phyloP scores from a whole-genome alignment of 2,797 vertebrate species.

The Liparis tanakae region DNA sequence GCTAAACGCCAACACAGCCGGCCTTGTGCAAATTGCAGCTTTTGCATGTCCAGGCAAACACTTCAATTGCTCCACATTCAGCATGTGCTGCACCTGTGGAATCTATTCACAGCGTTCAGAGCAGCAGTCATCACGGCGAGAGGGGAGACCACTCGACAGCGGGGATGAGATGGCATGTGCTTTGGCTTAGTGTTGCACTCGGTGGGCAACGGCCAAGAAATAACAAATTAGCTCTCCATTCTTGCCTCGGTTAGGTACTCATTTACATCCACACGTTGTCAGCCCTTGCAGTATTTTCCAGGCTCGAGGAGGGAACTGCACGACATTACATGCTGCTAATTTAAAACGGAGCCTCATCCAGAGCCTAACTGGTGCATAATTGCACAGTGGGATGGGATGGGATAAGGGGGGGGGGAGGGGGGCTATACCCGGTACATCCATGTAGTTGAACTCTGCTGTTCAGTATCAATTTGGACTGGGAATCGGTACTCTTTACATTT shows the following conservation, averaged over 20 bases:
- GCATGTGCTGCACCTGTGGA: slow-evolving; percentile 52
- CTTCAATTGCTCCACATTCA: slow-evolving; percentile 25
- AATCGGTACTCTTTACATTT: neutral
- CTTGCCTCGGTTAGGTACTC: slow-evolving; percentile 43
- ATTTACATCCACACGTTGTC: slow-evolving; percentile 45
- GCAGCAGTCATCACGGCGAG: slow-evolving; percentile 6
- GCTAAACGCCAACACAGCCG: slow-evolving; percentile 44
- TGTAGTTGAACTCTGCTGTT: neutral
- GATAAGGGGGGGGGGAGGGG: too few relatives aligned
- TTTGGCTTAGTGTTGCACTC: slow-evolving; percentile 34
- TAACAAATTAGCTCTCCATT: slow-evolving; percentile 42
- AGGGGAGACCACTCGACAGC: slow-evolving; percentile 46
- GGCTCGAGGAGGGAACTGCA: slow-evolving; percentile 24
- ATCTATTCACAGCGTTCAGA: slow-evolving; percentile 40
- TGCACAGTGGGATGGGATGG: slow-evolving; percentile 37
- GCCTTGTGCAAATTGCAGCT: slow-evolving; percentile 48
- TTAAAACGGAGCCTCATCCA: slow-evolving; percentile 46
- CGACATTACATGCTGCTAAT: slow-evolving; percentile 53
- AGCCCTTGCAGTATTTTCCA: slow-evolving; percentile 11
- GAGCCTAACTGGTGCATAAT: slow-evolving; percentile 56
- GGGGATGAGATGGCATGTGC: slow-evolving; percentile 32
- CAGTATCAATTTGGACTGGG: neutral
- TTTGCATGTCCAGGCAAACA: slow-evolving; percentile 33
- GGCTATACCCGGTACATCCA: slow-evolving; percentile 1
- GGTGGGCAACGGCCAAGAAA: slow-evolving; percentile 34